Percentiles rank a stretch among this genome's conserved stretches.
Conservation (phyloP, 2,888 invertebrate species). For the Idaea dimidiata region DNA sequence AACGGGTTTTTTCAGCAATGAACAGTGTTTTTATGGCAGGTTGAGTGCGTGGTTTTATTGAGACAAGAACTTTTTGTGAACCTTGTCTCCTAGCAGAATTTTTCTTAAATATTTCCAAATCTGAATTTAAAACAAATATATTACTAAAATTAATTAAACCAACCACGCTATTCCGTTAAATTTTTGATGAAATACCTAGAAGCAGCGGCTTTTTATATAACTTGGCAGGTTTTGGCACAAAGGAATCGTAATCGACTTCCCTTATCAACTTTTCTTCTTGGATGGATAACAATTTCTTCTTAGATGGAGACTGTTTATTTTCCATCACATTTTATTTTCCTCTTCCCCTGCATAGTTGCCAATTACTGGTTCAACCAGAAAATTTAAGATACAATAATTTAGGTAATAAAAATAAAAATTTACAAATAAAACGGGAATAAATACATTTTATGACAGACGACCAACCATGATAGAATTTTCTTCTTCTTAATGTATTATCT, state of each 20-base stretch:
- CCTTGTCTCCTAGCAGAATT: slow-evolving; percentile 38
- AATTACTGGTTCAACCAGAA: slow-evolving; percentile 37
- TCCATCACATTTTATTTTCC: slow-evolving; percentile 76
- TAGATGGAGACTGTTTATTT: slow-evolving; percentile 69
- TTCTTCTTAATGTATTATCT: slow-evolving; percentile 33
- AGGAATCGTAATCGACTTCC: slow-evolving; percentile 56
- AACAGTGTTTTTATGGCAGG: slow-evolving; percentile 59
- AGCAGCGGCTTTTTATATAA: slow-evolving; percentile 47
- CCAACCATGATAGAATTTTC: slow-evolving; percentile 33
- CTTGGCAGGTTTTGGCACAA: slow-evolving; percentile 37
- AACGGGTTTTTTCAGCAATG: slow-evolving; percentile 59
- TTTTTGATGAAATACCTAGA: slow-evolving; percentile 40
- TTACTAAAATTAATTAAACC: background rate
- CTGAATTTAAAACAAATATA: slow-evolving; percentile 34
- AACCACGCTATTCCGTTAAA: background rate
- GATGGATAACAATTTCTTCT: slow-evolving; percentile 63
- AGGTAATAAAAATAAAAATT: slow-evolving; percentile 19
- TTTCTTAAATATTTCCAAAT: slow-evolving; percentile 58
- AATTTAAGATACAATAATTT: slow-evolving; percentile 49
- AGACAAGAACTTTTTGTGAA: slow-evolving; percentile 60
- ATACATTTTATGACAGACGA: slow-evolving; percentile 51
- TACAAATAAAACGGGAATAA: slow-evolving; percentile 18
- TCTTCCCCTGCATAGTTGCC: slow-evolving; percentile 67
- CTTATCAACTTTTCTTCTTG: slow-evolving; percentile 64
- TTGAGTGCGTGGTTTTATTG: slow-evolving; percentile 59